phyloP scores from a whole-genome alignment of 2,888 invertebrate species.

The Drosophila parthenogenetica region DNA sequence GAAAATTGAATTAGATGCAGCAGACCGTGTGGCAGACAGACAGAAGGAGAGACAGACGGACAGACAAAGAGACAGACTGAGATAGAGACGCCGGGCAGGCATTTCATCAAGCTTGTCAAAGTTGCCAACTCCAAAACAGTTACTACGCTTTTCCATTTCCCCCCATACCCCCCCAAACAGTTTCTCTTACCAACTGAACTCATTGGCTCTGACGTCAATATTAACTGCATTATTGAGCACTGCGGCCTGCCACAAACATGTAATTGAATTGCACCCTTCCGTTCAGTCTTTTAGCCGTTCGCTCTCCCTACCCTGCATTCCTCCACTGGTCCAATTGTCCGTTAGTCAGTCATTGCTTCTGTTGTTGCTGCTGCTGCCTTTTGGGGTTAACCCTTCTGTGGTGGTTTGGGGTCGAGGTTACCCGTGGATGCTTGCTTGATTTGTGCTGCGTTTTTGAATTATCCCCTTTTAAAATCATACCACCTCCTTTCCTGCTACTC shows the following conservation, averaged over 20 bases:
- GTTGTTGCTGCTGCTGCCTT: conserved; percentile 35
- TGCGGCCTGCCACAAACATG: conserved; percentile 80
- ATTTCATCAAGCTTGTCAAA: conserved; percentile 62
- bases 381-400: conserved; percentile 57
- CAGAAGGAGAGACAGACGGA: conserved; percentile 16
- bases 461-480: background rate
- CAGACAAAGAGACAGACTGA: conserved; percentile 2
- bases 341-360: conserved; percentile 60
- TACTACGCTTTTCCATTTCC: background rate
- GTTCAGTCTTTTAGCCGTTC: conserved; percentile 29
- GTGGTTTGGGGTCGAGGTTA: conserved; percentile 4
- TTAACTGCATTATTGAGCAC: conserved; percentile 80
- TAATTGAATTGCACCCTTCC: conserved; percentile 77
- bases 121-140: conserved; percentile 33
- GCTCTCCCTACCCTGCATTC: background rate
- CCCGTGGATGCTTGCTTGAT: conserved; percentile 42
- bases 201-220: conserved; percentile 62
- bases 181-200: conserved; percentile 7
- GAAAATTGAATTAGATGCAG: conserved; percentile 82
- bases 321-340: conserved; percentile 37
- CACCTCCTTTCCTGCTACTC: background rate
- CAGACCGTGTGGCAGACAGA: conserved; percentile 71
- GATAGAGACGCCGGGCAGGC: conserved; percentile 23
- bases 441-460: conserved; percentile 43
- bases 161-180: conserved; percentile 4